phyloP scores from a whole-genome alignment of 92 coral and sea anemone species.

The Chrysogorgia sp. region DNA sequence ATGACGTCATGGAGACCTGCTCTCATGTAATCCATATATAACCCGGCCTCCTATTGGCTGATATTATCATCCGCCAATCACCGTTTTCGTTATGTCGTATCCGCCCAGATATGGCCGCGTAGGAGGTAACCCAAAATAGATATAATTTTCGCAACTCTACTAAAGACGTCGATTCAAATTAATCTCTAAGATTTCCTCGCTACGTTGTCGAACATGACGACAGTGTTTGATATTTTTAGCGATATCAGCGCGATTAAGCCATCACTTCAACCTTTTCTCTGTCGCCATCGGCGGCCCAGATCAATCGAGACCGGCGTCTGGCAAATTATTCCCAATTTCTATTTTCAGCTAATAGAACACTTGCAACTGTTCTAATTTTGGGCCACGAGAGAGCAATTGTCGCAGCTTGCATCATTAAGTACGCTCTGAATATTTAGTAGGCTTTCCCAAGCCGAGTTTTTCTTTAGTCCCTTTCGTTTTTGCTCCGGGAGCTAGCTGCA shows the following conservation, averaged over 20 bases:
- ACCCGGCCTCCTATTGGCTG: slow-evolving; percentile 15
- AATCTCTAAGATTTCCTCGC: neutral
- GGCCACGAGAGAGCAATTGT: neutral
- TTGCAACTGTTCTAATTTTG: slow-evolving; percentile 39
- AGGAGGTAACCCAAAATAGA: slow-evolving; percentile 19
- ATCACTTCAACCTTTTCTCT: neutral
- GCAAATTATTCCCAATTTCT: slow-evolving; percentile 39
- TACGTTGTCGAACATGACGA: neutral
- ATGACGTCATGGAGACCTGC: slow-evolving; percentile 35
- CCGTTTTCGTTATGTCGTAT: neutral
- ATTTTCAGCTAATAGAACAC: slow-evolving; percentile 38
- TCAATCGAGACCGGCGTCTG: slow-evolving; percentile 25
- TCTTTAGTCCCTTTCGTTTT: too few relatives aligned
- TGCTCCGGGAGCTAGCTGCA: too few relatives aligned
- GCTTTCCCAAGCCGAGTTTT: too few relatives aligned
- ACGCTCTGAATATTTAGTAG: too few relatives aligned
- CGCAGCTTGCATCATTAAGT: neutral
- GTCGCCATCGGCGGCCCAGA: neutral
- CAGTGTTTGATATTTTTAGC: neutral
- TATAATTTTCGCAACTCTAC: neutral
- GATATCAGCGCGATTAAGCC: neutral
- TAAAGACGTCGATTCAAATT: neutral
- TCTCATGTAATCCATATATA: neutral
- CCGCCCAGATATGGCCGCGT: slow-evolving; percentile 11
- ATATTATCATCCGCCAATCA: neutral